These are phyloP conservation scores for Euschistus heros DNA, from an alignment of 1,140 invertebrate genomes.

Conservation along the genomic window DNA sequence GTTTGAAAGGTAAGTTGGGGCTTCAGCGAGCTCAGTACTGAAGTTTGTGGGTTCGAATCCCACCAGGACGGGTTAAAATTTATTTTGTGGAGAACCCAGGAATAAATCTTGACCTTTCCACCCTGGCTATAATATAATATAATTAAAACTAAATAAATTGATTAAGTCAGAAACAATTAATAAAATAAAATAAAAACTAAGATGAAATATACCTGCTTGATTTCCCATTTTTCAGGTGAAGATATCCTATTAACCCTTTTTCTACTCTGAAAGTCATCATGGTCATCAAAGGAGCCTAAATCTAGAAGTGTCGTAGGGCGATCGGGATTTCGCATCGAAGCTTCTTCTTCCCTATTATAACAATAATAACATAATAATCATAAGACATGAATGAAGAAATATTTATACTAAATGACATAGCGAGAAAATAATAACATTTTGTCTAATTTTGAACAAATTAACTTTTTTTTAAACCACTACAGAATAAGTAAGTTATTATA, in stretches of 20 bases:
- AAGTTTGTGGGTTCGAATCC: no score
- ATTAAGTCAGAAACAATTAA: no score
- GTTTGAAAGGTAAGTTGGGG: no score
- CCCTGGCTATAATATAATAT: no score
- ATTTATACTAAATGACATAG: background rate
- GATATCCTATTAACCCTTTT: constrained; percentile 84
- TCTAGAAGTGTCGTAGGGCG: constrained; percentile 57
- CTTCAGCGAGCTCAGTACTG: no score
- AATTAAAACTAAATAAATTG: no score
- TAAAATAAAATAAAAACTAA: no score
- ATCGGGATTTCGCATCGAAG: constrained; percentile 63
- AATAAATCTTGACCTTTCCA: no score
- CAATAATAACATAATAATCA: background rate
- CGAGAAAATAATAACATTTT: background rate
- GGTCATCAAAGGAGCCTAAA: constrained; percentile 55
- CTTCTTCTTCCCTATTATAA: constrained; percentile 27
- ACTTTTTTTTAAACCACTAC: background rate
- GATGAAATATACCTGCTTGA: constrained; percentile 45
- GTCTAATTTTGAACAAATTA: no score
- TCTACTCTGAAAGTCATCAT: constrained; percentile 62
- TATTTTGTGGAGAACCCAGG: no score
- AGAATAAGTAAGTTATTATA: background rate
- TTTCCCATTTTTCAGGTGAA: constrained; percentile 89
- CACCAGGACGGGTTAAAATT: no score
- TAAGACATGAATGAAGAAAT: background rate